Evolutionary conservation across 2,113 vertebrate genomes (phyloP).

Genomic region (Centropus bengalensis): DNA sequence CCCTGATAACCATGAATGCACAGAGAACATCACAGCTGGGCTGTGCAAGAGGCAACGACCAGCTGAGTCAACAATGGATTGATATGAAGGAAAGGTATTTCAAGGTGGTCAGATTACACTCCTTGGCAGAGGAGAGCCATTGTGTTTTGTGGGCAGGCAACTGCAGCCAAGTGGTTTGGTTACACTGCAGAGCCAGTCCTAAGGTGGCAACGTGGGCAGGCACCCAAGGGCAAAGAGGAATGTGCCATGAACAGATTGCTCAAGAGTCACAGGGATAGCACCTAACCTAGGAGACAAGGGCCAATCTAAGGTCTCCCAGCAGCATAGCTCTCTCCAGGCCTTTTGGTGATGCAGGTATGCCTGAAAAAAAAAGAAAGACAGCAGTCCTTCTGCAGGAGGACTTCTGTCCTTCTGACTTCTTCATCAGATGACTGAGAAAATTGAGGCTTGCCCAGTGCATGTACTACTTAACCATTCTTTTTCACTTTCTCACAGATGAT

Average conservation of each 20-base stretch:
- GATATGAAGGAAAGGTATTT: not conserved
- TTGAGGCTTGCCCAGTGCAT: not conserved
- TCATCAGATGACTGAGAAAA: not conserved
- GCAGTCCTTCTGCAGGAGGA: not conserved
- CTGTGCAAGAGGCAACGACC: not conserved
- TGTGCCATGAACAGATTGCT: not conserved
- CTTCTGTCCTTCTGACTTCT: too few species aligned
- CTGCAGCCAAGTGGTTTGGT: not conserved
- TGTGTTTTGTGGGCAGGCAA: not conserved
- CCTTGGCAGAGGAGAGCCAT: not conserved
- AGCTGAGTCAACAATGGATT: slow-evolving; percentile 28
- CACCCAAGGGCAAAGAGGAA: too few species aligned
- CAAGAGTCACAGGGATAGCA: not conserved
- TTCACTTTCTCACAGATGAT: not conserved
- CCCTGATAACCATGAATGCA: not conserved
- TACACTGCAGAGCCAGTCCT: not conserved
- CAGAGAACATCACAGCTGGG: not conserved
- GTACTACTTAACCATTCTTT: not conserved
- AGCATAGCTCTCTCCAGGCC: not conserved
- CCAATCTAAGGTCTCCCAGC: not conserved
- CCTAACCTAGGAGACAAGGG: not conserved
- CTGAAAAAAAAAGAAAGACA: not conserved
- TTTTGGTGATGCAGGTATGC: not conserved
- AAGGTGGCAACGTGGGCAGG: not conserved
- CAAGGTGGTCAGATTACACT: not conserved